Evolutionary conservation across 2,888 invertebrate genomes (phyloP).

Genomic region (Ectemnius cavifrons): DNA sequence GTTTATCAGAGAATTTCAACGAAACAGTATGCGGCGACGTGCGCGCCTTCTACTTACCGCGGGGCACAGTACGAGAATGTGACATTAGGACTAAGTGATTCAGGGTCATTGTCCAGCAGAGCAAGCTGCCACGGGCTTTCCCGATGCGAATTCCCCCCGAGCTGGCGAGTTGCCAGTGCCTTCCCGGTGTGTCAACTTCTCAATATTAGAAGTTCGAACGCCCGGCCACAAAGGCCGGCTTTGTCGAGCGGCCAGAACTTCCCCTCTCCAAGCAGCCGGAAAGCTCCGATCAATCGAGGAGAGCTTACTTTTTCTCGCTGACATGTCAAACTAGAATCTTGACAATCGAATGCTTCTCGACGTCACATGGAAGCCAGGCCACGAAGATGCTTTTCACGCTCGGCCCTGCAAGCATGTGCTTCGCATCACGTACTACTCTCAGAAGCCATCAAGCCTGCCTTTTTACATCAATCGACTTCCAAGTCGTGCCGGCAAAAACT

Average conservation of each 20-base stretch:
- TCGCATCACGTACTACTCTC: too few species aligned
- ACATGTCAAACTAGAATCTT: neutral
- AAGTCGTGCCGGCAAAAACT: too few species aligned
- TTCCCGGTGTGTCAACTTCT: slow-evolving; percentile 69
- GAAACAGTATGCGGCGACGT: too few species aligned
- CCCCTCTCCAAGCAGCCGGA: too few species aligned
- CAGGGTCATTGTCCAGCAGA: slow-evolving; percentile 61
- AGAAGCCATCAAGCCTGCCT: too few species aligned
- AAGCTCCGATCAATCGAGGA: neutral
- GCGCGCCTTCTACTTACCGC: too few species aligned
- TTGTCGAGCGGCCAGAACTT: slow-evolving; percentile 14
- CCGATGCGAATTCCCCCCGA: slow-evolving; percentile 50
- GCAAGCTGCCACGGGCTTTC: slow-evolving; percentile 40
- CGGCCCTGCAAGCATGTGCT: too few species aligned
- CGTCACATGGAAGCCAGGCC: too few species aligned
- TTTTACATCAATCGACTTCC: too few species aligned
- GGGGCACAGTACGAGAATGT: too few species aligned
- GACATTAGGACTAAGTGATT: slow-evolving; percentile 23
- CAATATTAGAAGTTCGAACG: slow-evolving; percentile 58
- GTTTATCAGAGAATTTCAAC: neutral
- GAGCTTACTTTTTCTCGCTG: neutral
- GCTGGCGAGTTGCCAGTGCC: slow-evolving; percentile 64
- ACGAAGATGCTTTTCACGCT: too few species aligned
- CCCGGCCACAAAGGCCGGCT: slow-evolving; percentile 29
- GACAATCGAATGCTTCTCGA: neutral